A percentile compares a stretch with the other conserved stretches of the same genome.
Conservation (phyloP, 2,888 invertebrate species). For the Scaptomyza cyrtandrae region DNA sequence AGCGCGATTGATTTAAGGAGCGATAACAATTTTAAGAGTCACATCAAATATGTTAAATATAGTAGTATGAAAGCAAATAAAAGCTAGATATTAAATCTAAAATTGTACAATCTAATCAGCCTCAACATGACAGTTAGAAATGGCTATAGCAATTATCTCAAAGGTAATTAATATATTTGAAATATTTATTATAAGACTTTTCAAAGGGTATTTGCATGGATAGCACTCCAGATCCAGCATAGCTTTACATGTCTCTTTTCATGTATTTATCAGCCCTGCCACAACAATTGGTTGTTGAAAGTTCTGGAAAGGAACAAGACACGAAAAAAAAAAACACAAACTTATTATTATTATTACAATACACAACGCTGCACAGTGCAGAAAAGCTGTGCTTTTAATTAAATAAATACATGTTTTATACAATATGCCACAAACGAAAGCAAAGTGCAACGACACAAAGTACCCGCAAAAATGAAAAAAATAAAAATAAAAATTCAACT, state of each 20-base stretch:
- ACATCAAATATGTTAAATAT: background rate
- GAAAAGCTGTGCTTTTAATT: constrained; percentile 60
- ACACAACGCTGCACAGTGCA: constrained; percentile 34
- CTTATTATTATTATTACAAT: constrained; percentile 58
- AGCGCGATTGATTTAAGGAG: constrained; percentile 33
- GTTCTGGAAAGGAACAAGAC: constrained; percentile 30
- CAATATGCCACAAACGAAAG: constrained; percentile 50
- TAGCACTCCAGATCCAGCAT: background rate
- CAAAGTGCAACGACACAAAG: constrained; percentile 37
- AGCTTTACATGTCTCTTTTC: constrained; percentile 14
- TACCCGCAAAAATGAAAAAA: constrained; percentile 11
- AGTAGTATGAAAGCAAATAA: too few relatives aligned
- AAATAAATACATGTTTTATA: constrained; percentile 65
- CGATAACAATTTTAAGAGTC: constrained; percentile 17
- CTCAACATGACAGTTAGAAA: background rate
- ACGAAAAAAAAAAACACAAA: constrained; percentile 8
- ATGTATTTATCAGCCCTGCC: constrained; percentile 35
- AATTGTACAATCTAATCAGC: background rate
- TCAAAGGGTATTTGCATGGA: constrained; percentile 21
- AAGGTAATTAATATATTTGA: too few relatives aligned
- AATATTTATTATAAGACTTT: background rate
- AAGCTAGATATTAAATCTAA: too few relatives aligned
- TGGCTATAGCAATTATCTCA: too few relatives aligned
- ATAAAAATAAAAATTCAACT: constrained; percentile 18
- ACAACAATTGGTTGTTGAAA: constrained; percentile 56